Evolutionary conservation across 2,797 vertebrate genomes (phyloP).

Genomic region (Coregonus ussuriensis): DNA sequence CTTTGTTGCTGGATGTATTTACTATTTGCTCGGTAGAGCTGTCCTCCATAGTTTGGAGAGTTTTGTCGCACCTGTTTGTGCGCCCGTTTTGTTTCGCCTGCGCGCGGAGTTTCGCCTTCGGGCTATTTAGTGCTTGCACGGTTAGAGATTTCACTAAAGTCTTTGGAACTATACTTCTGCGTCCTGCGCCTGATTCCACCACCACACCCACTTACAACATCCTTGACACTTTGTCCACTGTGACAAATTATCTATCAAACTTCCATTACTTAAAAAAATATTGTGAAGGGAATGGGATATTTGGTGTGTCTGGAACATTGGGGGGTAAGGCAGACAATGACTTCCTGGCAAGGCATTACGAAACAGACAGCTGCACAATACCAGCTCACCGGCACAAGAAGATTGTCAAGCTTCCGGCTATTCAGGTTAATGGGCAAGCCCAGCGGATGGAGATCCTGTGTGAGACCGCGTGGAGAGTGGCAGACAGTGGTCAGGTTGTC

Average conservation of each 20-base stretch:
- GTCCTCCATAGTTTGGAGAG: no score
- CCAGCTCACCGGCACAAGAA: conserved; percentile 42
- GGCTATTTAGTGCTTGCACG: no score
- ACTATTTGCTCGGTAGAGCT: no score
- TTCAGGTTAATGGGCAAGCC: conserved; percentile 32
- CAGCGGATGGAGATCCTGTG: conserved; percentile 36
- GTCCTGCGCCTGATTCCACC: no score
- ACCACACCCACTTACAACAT: no score
- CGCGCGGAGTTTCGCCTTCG: no score
- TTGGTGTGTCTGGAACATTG: conserved; percentile 59
- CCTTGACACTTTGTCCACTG: conserved; percentile 35
- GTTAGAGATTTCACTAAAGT: no score
- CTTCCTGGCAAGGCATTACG: conserved; percentile 40
- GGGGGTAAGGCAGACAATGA: conserved; percentile 40
- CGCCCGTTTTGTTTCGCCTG: no score
- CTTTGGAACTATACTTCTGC: no score
- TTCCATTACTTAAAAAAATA: conserved; percentile 55
- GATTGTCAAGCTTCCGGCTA: conserved; percentile 37
- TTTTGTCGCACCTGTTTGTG: no score
- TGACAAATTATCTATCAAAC: conserved; percentile 63
- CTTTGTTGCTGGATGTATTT: no score
- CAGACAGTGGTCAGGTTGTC: conserved; percentile 31
- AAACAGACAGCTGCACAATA: conserved; percentile 29
- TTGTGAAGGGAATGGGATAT: conserved; percentile 42
- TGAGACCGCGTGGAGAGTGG: conserved; percentile 17